A percentile compares a stretch with the other conserved stretches of the same genome.
Evolutionary conservation across 2,888 invertebrate genomes (phyloP).

Genomic region (Mythimna lalbum): DNA sequence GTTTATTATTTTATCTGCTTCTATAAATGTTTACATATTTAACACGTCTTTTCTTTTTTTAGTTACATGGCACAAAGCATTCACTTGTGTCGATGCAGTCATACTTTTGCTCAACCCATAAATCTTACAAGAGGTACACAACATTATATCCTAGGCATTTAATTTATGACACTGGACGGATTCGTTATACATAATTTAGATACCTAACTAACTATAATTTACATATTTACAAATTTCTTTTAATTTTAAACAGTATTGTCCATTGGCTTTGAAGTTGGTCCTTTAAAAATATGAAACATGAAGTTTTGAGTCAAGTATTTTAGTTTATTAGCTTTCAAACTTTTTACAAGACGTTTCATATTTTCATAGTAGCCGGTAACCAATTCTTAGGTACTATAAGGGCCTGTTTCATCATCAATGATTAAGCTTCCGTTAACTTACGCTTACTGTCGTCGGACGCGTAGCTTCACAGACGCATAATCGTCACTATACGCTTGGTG

Average conservation of each 20-base stretch:
- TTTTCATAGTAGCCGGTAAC: slow-evolving; percentile 38
- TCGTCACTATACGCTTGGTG: no score
- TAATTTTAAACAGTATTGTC: slow-evolving; percentile 30
- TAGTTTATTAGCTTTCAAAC: slow-evolving; percentile 33
- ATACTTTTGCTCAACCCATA: slow-evolving; percentile 39
- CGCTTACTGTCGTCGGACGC: no score
- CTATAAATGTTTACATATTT: slow-evolving; percentile 5
- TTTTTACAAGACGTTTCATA: slow-evolving; percentile 52
- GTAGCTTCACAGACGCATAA: no score
- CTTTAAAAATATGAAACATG: slow-evolving; percentile 53
- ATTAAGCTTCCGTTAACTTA: no score
- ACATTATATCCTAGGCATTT: slow-evolving; percentile 63
- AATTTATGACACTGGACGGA: slow-evolving; percentile 87
- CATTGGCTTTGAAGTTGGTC: slow-evolving; percentile 22
- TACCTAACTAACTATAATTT: slow-evolving; percentile 68
- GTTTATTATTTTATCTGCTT: slow-evolving; percentile 2
- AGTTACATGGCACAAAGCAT: slow-evolving; percentile 86
- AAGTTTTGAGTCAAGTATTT: slow-evolving; percentile 36
- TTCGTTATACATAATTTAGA: slow-evolving; percentile 70
- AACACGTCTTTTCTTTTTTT: slow-evolving; percentile 47
- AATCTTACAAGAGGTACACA: slow-evolving; percentile 60
- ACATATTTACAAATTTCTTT: slow-evolving; percentile 83
- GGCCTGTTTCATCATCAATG: no score
- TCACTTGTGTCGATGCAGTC: slow-evolving; percentile 82
- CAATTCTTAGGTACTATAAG: slow-evolving; percentile 17